Evolutionary conservation across 2,113 vertebrate species (phyloP).

Genomic region (Catharus minimus): DNA sequence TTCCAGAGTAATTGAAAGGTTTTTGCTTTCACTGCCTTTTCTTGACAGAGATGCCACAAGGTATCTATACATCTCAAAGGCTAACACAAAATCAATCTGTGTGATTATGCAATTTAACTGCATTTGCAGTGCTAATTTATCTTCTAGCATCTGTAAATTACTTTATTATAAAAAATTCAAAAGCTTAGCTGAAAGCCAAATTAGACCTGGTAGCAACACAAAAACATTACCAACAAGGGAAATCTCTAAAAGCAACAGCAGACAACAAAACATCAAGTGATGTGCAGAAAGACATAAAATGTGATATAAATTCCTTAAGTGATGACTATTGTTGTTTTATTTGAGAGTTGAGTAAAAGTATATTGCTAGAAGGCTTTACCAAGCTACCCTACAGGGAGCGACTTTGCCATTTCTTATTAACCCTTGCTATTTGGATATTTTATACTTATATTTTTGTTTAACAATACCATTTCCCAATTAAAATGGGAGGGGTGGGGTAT

Average conservation of each 20-base stretch:
- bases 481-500: background rate
- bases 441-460: background rate
- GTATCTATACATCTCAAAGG: constrained; percentile 73
- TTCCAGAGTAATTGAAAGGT: constrained; percentile 47
- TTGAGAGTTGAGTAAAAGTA: constrained; percentile 52
- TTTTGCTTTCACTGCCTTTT: constrained; percentile 58
- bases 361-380: constrained; percentile 9
- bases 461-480: background rate
- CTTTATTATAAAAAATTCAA: constrained; percentile 82
- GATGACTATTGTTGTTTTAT: constrained; percentile 61
- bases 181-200: constrained; percentile 70
- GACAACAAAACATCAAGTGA: constrained; percentile 58
- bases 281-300: constrained; percentile 67
- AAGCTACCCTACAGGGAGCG: background rate
- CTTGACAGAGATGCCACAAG: constrained; percentile 72
- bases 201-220: constrained; percentile 64
- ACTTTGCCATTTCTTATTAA: background rate
- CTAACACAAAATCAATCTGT: constrained; percentile 78
- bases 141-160: constrained; percentile 75
- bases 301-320: constrained; percentile 65
- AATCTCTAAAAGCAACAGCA: constrained; percentile 64
- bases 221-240: constrained; percentile 70
- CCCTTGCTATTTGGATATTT: background rate
- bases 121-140: constrained; percentile 78
- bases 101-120: constrained; percentile 76